These are phyloP conservation scores for Antigone vipio DNA, from an alignment of 2,113 vertebrate species.

Conservation along the genomic window DNA sequence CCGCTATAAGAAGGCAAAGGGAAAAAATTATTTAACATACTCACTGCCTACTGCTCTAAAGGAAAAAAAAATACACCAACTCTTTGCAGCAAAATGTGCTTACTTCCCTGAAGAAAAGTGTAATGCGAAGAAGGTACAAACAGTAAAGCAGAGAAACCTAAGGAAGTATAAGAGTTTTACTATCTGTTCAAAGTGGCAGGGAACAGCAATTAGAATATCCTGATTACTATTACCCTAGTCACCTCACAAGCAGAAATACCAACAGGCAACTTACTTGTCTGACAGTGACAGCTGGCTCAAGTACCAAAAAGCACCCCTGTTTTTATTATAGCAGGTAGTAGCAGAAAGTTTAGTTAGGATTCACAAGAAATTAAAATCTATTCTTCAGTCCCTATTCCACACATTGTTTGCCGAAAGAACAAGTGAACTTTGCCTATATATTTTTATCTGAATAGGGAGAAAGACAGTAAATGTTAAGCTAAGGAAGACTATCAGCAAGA, in stretches of 20 bases:
- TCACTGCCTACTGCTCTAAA: background rate
- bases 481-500: background rate
- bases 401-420: background rate
- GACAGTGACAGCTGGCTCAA: constrained; percentile 63
- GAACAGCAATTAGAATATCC: background rate
- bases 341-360: constrained; percentile 28
- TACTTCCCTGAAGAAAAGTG: background rate
- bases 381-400: background rate
- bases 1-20: background rate
- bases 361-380: background rate
- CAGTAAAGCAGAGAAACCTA: background rate
- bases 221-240: background rate
- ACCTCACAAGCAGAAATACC: constrained; percentile 10
- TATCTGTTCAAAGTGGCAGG: background rate
- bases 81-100: background rate
- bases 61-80: background rate
- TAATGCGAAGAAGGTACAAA: background rate
- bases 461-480: background rate
- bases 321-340: constrained; percentile 45
- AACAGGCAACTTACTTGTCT: constrained; percentile 17
- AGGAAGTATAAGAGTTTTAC: background rate
- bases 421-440: rapidly evolving
- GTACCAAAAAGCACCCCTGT: constrained; percentile 41
- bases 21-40: background rate
- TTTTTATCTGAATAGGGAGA: background rate